A percentile compares a stretch with the other conserved stretches of the same genome.
Conservation (phyloP, 1,140 invertebrate genomes). For the Palaemon carinicauda region DNA sequence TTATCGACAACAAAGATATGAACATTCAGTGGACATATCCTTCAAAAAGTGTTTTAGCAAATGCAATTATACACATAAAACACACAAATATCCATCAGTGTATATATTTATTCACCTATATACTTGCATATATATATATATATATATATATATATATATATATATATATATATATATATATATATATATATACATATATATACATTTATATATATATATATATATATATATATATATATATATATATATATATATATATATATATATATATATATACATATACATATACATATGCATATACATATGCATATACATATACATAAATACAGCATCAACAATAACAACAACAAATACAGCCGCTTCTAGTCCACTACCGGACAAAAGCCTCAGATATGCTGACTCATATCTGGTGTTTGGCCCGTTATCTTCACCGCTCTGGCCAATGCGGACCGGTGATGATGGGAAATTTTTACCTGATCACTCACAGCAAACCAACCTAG, state of each 20-base stretch:
- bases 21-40: background rate
- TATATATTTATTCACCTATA: background rate
- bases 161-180: slow-evolving; percentile 23
- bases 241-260: slow-evolving; percentile 19
- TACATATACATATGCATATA: slow-evolving; percentile 3
- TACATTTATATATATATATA: slow-evolving; percentile 23
- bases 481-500: no score
- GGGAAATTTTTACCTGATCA: no score
- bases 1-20: background rate
- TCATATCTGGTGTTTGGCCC: no score
- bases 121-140: background rate
- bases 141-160: background rate
- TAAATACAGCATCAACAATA: background rate
- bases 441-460: no score
- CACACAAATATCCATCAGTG: background rate
- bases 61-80: background rate
- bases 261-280: slow-evolving; percentile 22
- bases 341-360: no score
- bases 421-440: no score
- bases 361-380: no score
- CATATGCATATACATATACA: background rate
- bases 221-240: slow-evolving; percentile 10
- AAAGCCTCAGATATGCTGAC: no score
- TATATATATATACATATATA: slow-evolving; percentile 26
- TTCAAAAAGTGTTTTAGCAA: background rate